phyloP scores from a whole-genome alignment of 1,140 invertebrate genomes.

The Drosophila sproati region DNA sequence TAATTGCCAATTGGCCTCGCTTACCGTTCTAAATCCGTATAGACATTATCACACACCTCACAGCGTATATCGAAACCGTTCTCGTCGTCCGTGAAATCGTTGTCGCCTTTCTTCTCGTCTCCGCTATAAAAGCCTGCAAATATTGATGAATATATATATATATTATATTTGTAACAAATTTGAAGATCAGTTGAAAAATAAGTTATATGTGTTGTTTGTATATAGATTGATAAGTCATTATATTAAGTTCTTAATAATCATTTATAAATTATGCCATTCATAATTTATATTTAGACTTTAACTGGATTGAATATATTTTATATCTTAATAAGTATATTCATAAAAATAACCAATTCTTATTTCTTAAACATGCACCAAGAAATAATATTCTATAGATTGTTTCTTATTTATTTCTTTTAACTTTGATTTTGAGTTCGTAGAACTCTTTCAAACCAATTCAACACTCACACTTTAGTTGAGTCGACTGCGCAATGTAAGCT shows the following conservation, averaged over 20 bases:
- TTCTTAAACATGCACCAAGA: too few relatives aligned
- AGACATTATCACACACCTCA: constrained; percentile 89
- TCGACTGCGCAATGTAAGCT: background rate
- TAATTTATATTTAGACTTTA: too few relatives aligned
- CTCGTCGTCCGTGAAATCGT: constrained; percentile 87
- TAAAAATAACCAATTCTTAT: too few relatives aligned
- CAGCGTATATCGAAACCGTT: constrained; percentile 87
- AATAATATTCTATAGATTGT: too few relatives aligned
- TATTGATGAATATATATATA: background rate
- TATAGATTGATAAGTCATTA: too few relatives aligned
- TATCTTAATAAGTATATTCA: too few relatives aligned
- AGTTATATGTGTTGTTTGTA: too few relatives aligned
- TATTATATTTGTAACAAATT: background rate
- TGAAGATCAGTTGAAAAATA: background rate
- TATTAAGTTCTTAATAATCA: too few relatives aligned
- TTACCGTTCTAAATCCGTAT: constrained; percentile 90
- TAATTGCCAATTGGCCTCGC: constrained; percentile 59
- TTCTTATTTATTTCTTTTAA: background rate
- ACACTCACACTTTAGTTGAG: constrained; percentile 26
- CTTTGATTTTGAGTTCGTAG: background rate
- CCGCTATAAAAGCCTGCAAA: constrained; percentile 88
- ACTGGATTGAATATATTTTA: too few relatives aligned
- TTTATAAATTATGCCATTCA: too few relatives aligned
- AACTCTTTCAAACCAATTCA: background rate
- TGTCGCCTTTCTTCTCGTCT: constrained; percentile 85